Conservation (phyloP, 2,888 invertebrate species). For the Heliconius sara region DNA sequence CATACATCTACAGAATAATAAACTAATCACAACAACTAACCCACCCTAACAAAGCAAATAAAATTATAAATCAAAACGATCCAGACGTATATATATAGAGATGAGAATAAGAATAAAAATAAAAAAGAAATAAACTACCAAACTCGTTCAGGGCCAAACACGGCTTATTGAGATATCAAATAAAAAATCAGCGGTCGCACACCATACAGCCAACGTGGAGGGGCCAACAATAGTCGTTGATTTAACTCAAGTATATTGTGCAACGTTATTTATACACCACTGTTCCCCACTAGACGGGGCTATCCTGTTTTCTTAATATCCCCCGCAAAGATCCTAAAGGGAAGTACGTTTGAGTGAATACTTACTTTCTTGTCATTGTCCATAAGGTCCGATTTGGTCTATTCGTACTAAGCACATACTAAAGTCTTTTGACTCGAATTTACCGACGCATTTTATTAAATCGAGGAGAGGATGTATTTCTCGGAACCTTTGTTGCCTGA, state of each 20-base stretch:
- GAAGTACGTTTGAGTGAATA: constrained; percentile 34
- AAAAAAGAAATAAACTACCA: constrained; percentile 44
- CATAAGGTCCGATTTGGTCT: constrained; percentile 44
- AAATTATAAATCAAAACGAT: constrained; percentile 77
- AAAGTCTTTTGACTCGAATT: constrained; percentile 55
- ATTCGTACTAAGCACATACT: constrained; percentile 33
- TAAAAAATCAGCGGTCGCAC: constrained; percentile 82
- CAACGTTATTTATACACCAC: constrained; percentile 79
- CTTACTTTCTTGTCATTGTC: fast-evolving
- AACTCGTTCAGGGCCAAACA: constrained; percentile 69
- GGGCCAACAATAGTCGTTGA: constrained; percentile 81
- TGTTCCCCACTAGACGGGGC: constrained; percentile 67
- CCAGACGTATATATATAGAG: constrained; percentile 48
- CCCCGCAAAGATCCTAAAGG: constrained; percentile 49
- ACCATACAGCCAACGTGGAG: constrained; percentile 73
- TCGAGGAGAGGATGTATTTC: constrained; percentile 67
- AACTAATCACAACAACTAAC: constrained; percentile 59
- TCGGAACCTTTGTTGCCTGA: constrained; percentile 73
- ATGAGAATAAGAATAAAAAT: constrained; percentile 61
- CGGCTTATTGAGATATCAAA: constrained; percentile 82
- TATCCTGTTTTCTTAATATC: constrained; percentile 59
- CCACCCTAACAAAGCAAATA: constrained; percentile 70
- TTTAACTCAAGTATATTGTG: constrained; percentile 81
- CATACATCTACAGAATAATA: constrained; percentile 51
- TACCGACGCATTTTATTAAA: constrained; percentile 80